Evolutionary conservation across 2,797 vertebrate species (phyloP), one percentile per base, ranked within the genome.

Genomic region (Oreortyx pictus): DNA sequence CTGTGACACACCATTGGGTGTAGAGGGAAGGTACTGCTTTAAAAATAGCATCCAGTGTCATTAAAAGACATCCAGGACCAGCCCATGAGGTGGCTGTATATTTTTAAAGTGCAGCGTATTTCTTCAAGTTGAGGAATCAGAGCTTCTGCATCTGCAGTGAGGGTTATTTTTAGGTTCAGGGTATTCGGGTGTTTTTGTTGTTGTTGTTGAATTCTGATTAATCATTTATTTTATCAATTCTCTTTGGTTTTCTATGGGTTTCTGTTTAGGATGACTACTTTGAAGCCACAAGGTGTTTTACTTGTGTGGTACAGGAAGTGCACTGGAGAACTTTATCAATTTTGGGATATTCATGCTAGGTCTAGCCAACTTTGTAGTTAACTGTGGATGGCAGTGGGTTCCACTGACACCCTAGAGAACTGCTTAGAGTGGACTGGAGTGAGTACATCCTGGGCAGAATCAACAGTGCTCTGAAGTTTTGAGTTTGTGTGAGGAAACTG

Each of bases 331-430:
- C 4, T 16, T 56, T 3, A 57, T 35, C 41, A 5, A 7, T 9
- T 35, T 9, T 61, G 10, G 13, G 22, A 29, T 46, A 35, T 57
- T 80, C 9, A 14, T 50, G 12, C 6, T 50, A 50, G 3, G 9
- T 60, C 19, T 75, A 61, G 20, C 7, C 4, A 46, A 57, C 61
- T 83, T 47, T 65, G 17, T 24, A 72, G 29, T 22, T 50, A 68
- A 52, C 27, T 50, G 14, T 5, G 8, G 15, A 65, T n/a, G 44
- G 7, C 1, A 0, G 18, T 67, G 37, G 29, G 29, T 29, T 87
- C 7, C 4, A 5, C 0, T 50, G 8, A 49, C 5, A 4, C 4
- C 18, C 14, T 25, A 17, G 12, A 6, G 16, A 60, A 23, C 4
- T 31, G 76, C 4, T 2, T 27, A 31, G 0, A 14, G 12, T 14